phyloP scores from a whole-genome alignment of 37 sponge, comb jelly and placozoan genomes.

The Agelas oroides region DNA sequence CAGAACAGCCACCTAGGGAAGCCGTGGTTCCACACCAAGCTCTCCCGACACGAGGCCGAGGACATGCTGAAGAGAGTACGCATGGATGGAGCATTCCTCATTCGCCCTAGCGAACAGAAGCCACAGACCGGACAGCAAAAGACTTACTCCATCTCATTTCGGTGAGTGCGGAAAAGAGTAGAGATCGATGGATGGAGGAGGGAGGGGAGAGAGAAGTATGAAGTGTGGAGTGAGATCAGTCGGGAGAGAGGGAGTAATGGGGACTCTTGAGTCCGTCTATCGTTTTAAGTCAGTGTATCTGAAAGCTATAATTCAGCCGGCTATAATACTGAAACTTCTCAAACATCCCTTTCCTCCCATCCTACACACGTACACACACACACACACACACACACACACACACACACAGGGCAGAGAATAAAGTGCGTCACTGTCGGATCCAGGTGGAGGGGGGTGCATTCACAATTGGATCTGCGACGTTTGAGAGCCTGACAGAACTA shows the following conservation, averaged over 20 bases:
- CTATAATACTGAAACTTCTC: too few relatives aligned
- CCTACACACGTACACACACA: neutral
- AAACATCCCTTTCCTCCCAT: too few relatives aligned
- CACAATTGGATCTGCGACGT: slow-evolving; percentile 93
- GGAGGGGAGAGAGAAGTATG: neutral
- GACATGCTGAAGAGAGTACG: slow-evolving; percentile 91
- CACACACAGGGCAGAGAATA: slow-evolving; percentile 75
- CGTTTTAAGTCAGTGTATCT: too few relatives aligned
- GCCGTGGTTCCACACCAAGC: slow-evolving; percentile 87
- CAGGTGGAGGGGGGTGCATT: slow-evolving; percentile 78
- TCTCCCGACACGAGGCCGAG: slow-evolving; percentile 84
- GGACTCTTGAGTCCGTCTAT: too few relatives aligned
- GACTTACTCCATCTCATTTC: slow-evolving; percentile 87
- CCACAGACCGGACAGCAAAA: slow-evolving; percentile 14
- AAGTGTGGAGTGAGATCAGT: too few relatives aligned
- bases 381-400: neutral
- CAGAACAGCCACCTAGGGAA: slow-evolving; percentile 69
- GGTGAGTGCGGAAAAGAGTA: slow-evolving; percentile 42
- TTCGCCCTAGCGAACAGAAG: slow-evolving; percentile 69
- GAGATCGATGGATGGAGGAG: neutral
- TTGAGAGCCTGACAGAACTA: slow-evolving; percentile 94
- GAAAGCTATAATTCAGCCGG: too few relatives aligned
- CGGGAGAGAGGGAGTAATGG: too few relatives aligned
- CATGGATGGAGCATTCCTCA: slow-evolving; percentile 97
- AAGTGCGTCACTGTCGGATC: slow-evolving; percentile 92